phyloP scores from a whole-genome alignment of 2,888 invertebrate species.

The Hypomecis atomaria region DNA sequence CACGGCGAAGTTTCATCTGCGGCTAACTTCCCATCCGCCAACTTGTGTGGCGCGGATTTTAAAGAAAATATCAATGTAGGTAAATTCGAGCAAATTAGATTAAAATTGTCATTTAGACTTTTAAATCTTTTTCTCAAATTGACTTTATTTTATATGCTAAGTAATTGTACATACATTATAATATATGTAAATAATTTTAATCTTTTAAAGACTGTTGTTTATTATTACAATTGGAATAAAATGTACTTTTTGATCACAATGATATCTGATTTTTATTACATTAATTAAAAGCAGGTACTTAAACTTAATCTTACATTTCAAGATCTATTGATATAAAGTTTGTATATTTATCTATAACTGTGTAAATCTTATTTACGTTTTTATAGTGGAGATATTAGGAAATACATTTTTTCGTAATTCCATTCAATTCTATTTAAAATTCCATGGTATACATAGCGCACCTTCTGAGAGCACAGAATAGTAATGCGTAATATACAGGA shows the following conservation, averaged over 20 bases:
- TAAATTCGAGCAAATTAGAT: constrained; percentile 4
- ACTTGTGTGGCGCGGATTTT: too few relatives aligned
- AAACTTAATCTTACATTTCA: neutral
- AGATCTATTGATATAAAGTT: constrained; percentile 10
- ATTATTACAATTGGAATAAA: constrained; percentile 33
- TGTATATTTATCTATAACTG: constrained; percentile 12
- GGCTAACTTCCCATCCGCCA: too few relatives aligned
- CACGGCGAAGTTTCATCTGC: too few relatives aligned
- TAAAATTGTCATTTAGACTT: constrained; percentile 1
- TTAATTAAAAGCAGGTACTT: neutral
- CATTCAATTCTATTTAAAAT: constrained; percentile 89
- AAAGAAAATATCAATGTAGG: constrained; percentile 3
- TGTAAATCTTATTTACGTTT: constrained; percentile 15
- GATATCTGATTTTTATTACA: constrained; percentile 12
- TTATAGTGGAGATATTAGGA: constrained; percentile 27
- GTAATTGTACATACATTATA: constrained; percentile 32
- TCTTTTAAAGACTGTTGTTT: constrained; percentile 40
- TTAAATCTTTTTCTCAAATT: neutral
- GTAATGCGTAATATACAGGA: constrained; percentile 94
- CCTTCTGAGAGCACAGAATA: constrained; percentile 96
- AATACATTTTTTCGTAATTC: constrained; percentile 8
- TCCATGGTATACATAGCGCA: constrained; percentile 96
- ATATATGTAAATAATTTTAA: constrained; percentile 34
- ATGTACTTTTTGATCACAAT: constrained; percentile 47
- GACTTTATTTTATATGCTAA: constrained; percentile 7